phyloP scores from a whole-genome alignment of 64 coral and sea anemone genomes.

The Platygyra sinensis region DNA sequence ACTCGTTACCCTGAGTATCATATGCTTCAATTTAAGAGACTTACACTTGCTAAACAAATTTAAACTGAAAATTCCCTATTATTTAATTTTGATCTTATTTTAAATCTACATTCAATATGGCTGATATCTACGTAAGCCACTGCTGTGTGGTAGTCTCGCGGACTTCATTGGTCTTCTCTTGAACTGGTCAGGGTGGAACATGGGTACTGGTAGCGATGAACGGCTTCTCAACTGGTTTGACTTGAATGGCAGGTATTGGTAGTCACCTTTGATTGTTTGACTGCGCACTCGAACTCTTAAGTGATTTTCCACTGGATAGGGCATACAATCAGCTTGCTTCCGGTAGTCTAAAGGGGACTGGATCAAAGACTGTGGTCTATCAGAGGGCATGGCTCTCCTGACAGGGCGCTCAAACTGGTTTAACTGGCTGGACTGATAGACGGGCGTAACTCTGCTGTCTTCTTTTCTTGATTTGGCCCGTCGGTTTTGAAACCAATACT shows the following conservation, averaged over 20 bases:
- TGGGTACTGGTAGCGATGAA: background rate
- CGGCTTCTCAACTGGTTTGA: background rate
- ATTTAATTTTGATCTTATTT: no score
- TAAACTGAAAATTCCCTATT: no score
- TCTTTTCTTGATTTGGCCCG: slow-evolving; percentile 8
- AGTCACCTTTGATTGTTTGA: background rate
- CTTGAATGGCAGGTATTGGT: background rate
- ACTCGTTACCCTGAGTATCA: no score
- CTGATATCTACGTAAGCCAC: background rate
- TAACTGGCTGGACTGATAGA: background rate
- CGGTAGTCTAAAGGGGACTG: background rate
- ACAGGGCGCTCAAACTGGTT: slow-evolving; percentile 2
- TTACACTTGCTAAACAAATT: no score
- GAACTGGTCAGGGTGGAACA: no score
- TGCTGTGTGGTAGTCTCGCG: background rate
- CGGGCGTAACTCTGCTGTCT: background rate
- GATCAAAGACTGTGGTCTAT: background rate
- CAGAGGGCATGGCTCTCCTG: no score
- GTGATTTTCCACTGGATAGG: background rate
- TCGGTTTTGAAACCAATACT: slow-evolving; percentile 31
- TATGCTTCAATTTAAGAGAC: no score
- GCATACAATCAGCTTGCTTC: background rate
- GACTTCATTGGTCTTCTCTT: no score
- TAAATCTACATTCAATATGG: background rate
- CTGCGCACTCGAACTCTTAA: no score